Base-by-base conservation (phyloP, 2,113 vertebrate species). In the Peromyscus leucopus region DNA sequence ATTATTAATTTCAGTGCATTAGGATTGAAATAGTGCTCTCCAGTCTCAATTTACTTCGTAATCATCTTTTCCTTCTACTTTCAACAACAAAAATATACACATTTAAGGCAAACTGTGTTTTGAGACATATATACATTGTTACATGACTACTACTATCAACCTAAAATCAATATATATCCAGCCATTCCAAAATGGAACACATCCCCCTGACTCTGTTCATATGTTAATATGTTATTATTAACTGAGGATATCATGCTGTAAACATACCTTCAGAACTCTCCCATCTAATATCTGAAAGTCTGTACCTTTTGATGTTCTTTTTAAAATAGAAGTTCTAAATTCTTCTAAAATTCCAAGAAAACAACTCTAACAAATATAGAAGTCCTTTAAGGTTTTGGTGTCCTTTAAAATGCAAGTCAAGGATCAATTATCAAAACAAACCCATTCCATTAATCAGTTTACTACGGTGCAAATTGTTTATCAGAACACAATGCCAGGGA, bases 381-480 rank as follows among this genome's bases (percentile, higher is more conserved):
- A 94, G 24, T 72, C 48, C 75, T 95, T 90, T 46, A 96, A 89
- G 91, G 89, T 93, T 95, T 92, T 96, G 7, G 26, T 97, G 69
- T 93, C 98, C 90, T 96, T 97, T 97, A 96, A 98, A 97, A 96
- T 24, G n/a, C 96, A 97, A 98, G 96, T 97, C 71, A 96, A 97
- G 91, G 69, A 97, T 98, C 97, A 98, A 92, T 96, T 98, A 83
- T 95, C 97, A 97, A 83, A 96, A 98, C 75, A 97, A 98, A 97
- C 76, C 22, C 69, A 95, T 76, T 90, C 69, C 59, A 83, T 84
- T 97, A 97, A 97, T 98, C 97, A 97, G 83, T 97, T 98, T 98
- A 96, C 76, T 96, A 93, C 98, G 93, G 97, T 98, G 97, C 93
- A 97, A 98, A 97, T 97, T 98, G 95, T 98, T 98, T 98, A 83